These are phyloP conservation scores for Saccopteryx leptura DNA, from an alignment of 2,113 vertebrate species.

Conservation along the genomic window DNA sequence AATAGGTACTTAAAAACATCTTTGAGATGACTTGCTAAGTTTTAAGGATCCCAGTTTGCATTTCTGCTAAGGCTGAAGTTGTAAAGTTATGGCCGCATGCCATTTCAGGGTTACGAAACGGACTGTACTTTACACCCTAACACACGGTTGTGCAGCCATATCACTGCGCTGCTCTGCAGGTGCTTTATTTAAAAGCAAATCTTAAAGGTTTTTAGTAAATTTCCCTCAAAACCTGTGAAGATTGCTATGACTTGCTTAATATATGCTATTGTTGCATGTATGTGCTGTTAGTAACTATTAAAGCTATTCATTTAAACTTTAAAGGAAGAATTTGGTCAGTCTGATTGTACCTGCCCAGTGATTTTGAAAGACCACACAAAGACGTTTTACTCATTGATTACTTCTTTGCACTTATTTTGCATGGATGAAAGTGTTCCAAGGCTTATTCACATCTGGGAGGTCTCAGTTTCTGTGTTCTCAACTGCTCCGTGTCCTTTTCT, in stretches of 20 bases:
- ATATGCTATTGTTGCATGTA: background rate
- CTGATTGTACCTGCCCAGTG: background rate
- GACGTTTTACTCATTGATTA: background rate
- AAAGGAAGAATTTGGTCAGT: background rate
- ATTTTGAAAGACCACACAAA: constrained; percentile 56
- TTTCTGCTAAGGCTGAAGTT: background rate
- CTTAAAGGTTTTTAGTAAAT: background rate
- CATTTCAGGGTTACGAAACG: background rate
- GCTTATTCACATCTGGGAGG: background rate
- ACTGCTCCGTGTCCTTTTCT: background rate
- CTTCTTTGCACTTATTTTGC: background rate
- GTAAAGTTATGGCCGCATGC: background rate
- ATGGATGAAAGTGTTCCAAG: background rate
- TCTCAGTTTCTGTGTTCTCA: background rate
- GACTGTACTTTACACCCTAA: background rate
- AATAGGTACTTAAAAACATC: background rate
- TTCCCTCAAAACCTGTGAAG: background rate
- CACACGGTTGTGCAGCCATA: background rate
- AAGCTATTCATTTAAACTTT: constrained; percentile 18
- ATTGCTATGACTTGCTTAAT: background rate
- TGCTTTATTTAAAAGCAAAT: background rate
- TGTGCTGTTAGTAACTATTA: background rate
- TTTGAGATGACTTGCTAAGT: background rate
- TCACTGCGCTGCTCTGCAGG: background rate
- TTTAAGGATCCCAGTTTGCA: background rate